Evolutionary conservation across 2,797 vertebrate genomes (phyloP).

Genomic region (Tachyglossus aculeatus): DNA sequence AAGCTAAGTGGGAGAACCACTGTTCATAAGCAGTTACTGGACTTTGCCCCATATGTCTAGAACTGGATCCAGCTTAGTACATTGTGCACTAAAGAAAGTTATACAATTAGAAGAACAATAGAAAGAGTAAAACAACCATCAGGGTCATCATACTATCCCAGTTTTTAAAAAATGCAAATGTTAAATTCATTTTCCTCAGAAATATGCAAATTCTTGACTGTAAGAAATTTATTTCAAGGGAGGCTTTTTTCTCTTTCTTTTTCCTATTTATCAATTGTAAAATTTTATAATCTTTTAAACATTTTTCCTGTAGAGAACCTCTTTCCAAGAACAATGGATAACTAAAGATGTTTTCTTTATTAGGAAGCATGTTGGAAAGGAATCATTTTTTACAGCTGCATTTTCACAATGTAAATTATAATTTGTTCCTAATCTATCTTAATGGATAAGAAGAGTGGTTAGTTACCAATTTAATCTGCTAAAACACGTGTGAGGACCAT

Average conservation of each 20-base stretch:
- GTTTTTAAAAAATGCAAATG: neutral
- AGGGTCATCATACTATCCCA: neutral
- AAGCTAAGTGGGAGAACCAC: too few species aligned
- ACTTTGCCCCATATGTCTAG: too few species aligned
- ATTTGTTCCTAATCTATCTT: constrained; percentile 46
- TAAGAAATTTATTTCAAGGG: constrained; percentile 21
- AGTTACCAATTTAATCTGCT: constrained; percentile 49
- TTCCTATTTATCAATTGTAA: constrained; percentile 26
- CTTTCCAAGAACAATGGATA: neutral
- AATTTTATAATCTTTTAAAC: constrained; percentile 34
- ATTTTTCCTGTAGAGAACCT: neutral
- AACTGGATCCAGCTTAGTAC: too few species aligned
- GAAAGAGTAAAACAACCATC: neutral
- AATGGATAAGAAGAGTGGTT: constrained; percentile 55
- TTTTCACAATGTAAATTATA: constrained; percentile 55
- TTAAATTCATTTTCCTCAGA: neutral
- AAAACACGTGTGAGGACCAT: constrained; percentile 29
- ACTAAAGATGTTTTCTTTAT: constrained; percentile 10
- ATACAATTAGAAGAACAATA: neutral
- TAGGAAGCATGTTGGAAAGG: constrained; percentile 23
- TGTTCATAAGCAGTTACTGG: too few species aligned
- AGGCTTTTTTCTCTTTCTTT: neutral
- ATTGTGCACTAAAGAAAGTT: too few species aligned
- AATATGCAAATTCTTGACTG: constrained; percentile 11
- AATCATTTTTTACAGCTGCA: constrained; percentile 14